Evolutionary conservation across 2,113 vertebrate genomes (phyloP).

Genomic region (Microtus montanus): DNA sequence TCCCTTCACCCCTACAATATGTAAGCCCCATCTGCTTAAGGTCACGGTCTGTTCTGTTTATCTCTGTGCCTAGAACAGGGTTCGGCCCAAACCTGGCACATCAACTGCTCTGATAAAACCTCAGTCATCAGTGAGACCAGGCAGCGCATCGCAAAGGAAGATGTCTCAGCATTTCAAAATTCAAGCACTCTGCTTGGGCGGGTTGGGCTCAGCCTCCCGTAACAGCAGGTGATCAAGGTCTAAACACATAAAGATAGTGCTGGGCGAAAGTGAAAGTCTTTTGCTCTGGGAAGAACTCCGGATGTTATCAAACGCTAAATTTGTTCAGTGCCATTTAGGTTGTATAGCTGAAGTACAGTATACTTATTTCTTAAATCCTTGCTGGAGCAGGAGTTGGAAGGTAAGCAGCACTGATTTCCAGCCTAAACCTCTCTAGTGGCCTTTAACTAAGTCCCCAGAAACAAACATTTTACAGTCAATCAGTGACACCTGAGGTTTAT

Average conservation of each 20-base stretch:
- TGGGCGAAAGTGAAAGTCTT: constrained; percentile 4
- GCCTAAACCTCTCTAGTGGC: constrained; percentile 18
- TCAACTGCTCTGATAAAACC: constrained; percentile 44
- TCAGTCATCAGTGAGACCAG: background rate
- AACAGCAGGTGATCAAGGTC: constrained; percentile 22
- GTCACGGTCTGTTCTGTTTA: background rate
- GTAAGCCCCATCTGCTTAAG: background rate
- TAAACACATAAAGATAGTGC: constrained; percentile 55
- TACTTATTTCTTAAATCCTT: constrained; percentile 48
- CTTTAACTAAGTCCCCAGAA: background rate
- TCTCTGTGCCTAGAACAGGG: constrained; percentile 25
- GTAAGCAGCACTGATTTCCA: constrained; percentile 1
- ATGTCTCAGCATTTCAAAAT: background rate
- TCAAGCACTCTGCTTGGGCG: background rate
- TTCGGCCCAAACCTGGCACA: background rate
- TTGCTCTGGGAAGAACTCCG: constrained; percentile 35
- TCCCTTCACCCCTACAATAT: background rate
- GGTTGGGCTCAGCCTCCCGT: background rate
- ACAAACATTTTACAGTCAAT: constrained; percentile 31
- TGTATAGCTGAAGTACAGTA: constrained; percentile 43
- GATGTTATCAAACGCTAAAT: constrained; percentile 38
- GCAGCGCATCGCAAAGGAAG: background rate
- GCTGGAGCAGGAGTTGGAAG: background rate
- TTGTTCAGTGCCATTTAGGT: constrained; percentile 45
- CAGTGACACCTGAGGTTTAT: constrained; percentile 38